A percentile compares a stretch with the other conserved stretches of the same genome.
Conservation (phyloP, 2,797 vertebrate species). For the Rhadinocentrus ornatus region DNA sequence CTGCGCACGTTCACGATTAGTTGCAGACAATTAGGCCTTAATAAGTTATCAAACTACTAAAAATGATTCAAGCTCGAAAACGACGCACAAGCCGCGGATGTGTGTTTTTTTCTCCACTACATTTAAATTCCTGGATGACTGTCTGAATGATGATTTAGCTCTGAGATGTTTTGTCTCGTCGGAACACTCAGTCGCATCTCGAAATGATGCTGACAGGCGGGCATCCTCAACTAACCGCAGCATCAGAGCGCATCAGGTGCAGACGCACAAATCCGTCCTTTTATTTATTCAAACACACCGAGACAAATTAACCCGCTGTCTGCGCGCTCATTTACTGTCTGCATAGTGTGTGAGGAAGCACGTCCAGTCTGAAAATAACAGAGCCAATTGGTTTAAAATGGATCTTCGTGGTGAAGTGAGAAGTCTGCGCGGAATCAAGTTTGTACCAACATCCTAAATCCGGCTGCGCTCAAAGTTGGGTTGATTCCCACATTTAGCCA, state of each 20-base stretch:
- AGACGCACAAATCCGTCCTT: slow-evolving; percentile 46
- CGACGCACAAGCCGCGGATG: not conserved
- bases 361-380: slow-evolving; percentile 33
- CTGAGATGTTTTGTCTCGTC: slow-evolving; percentile 13
- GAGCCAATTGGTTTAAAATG: slow-evolving; percentile 24
- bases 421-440: slow-evolving; percentile 51
- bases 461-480: slow-evolving; percentile 49
- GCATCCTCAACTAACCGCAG: slow-evolving; percentile 66
- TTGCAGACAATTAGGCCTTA: slow-evolving; percentile 56
- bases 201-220: slow-evolving; percentile 55
- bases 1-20: slow-evolving; percentile 54
- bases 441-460: slow-evolving; percentile 42
- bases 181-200: slow-evolving; percentile 37
- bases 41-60: slow-evolving; percentile 71
- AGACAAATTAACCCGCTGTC: slow-evolving; percentile 36
- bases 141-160: slow-evolving; percentile 17
- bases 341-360: slow-evolving; percentile 6
- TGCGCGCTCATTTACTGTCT: slow-evolving; percentile 25
- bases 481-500: slow-evolving; percentile 27
- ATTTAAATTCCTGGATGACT: slow-evolving; percentile 1
- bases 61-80: slow-evolving; percentile 9
- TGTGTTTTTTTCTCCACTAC: not conserved
- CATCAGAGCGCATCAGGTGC: slow-evolving; percentile 79
- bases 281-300: slow-evolving; percentile 39
- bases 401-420: slow-evolving; percentile 5